phyloP scores from a whole-genome alignment of 2,888 invertebrate species.

The Chrysolina oricalcia region DNA sequence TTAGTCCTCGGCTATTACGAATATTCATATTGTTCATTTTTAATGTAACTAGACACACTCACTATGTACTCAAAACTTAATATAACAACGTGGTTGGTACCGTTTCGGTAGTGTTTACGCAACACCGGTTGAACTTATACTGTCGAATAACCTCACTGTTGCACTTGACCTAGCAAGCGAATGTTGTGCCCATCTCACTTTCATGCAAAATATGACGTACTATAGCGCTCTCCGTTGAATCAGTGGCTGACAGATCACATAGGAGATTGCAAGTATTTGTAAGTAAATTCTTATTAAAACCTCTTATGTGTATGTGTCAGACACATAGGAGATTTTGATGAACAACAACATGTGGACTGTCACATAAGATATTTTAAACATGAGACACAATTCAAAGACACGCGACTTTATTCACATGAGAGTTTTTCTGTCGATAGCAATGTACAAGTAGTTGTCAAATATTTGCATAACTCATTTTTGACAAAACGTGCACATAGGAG shows the following conservation, averaged over 20 bases:
- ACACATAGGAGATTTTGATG: neutral
- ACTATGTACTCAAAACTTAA: neutral
- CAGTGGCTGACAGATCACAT: neutral
- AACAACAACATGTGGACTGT: neutral
- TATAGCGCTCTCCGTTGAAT: neutral
- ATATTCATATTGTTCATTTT: slow-evolving; percentile 1
- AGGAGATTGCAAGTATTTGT: slow-evolving; percentile 1
- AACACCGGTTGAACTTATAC: neutral
- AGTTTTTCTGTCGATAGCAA: slow-evolving; percentile 1
- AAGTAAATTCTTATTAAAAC: neutral
- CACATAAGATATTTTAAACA: slow-evolving; percentile 1
- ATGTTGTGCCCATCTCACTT: slow-evolving; percentile 1
- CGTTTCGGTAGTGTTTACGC: neutral
- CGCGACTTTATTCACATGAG: neutral
- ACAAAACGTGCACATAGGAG: neutral
- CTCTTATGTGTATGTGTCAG: neutral
- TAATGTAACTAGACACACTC: neutral
- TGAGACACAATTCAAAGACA: neutral
- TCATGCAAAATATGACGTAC: neutral
- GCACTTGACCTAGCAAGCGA: neutral
- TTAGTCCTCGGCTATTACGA: neutral
- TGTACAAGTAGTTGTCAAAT: slow-evolving; percentile 1
- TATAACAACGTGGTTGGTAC: slow-evolving; percentile 1
- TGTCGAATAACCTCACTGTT: neutral
- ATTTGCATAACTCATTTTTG: neutral